Evolutionary conservation across 2,113 vertebrate genomes (phyloP).

Genomic region (Chionomys nivalis): DNA sequence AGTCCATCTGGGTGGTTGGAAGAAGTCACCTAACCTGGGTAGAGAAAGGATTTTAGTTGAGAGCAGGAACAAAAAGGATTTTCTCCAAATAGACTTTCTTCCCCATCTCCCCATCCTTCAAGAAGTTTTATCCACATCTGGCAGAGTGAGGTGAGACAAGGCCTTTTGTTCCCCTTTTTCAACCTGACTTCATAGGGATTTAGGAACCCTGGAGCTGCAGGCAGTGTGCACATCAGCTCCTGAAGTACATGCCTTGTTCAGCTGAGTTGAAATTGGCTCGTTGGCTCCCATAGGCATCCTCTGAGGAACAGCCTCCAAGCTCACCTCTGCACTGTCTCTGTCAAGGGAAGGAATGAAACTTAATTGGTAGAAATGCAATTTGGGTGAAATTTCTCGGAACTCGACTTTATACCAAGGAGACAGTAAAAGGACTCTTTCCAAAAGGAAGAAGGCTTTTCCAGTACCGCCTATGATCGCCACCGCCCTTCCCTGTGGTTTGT

Average conservation of each 20-base stretch:
- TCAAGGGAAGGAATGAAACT: neutral
- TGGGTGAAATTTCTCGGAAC: slow-evolving; percentile 3
- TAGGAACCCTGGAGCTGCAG: neutral
- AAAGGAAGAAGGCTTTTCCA: neutral
- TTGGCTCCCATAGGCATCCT: neutral
- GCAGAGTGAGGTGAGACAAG: neutral
- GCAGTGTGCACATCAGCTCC: neutral
- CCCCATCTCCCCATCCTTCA: neutral
- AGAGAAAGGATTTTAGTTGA: neutral
- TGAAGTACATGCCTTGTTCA: neutral
- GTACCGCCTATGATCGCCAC: neutral
- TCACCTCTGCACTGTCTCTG: neutral
- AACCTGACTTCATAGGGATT: neutral
- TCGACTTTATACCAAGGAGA: neutral
- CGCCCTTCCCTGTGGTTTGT: slow-evolving; percentile 11
- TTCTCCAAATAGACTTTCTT: neutral
- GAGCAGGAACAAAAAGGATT: neutral
- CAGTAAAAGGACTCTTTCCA: neutral
- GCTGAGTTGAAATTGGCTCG: neutral
- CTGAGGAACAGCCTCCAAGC: neutral
- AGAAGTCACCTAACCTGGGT: neutral
- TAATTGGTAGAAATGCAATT: neutral
- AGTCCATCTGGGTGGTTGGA: neutral
- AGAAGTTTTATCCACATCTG: neutral
- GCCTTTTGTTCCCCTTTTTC: neutral